phyloP scores from a whole-genome alignment of 2,888 invertebrate species.

The Cryptus viduatorius region DNA sequence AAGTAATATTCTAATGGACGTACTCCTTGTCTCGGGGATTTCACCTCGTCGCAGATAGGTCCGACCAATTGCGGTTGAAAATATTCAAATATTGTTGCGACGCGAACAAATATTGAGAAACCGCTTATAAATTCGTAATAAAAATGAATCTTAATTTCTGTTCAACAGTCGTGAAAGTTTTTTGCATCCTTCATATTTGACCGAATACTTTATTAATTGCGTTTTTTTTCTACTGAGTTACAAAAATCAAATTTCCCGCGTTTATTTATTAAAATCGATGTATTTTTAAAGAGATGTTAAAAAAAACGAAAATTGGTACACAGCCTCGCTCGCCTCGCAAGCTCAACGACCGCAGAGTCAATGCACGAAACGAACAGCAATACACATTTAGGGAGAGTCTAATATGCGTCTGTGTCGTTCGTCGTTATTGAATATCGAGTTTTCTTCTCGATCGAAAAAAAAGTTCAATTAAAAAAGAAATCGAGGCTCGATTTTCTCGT shows the following conservation, averaged over 20 bases:
- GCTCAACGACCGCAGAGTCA: constrained; percentile 76
- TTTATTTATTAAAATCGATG: not conserved
- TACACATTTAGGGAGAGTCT: constrained; percentile 72
- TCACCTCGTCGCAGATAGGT: constrained; percentile 1
- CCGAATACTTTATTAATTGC: not conserved
- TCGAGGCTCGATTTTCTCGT: constrained; percentile 54
- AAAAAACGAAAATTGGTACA: not conserved
- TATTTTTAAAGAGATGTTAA: not conserved
- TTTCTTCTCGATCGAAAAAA: constrained; percentile 29
- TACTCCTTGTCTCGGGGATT: constrained; percentile 19
- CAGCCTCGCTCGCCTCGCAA: constrained; percentile 67
- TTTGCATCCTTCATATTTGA: not conserved
- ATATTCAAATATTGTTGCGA: too few relatives aligned
- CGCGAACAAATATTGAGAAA: too few relatives aligned
- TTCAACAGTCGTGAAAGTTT: not conserved
- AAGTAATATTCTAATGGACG: constrained; percentile 66
- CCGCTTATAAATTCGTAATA: too few relatives aligned
- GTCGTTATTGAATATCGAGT: constrained; percentile 52
- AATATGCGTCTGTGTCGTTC: constrained; percentile 65
- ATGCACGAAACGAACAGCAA: constrained; percentile 80
- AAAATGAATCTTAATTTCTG: too few relatives aligned
- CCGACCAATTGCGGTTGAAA: not conserved
- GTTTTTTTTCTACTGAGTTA: not conserved
- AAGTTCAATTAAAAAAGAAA: constrained; percentile 45
- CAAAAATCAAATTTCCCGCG: not conserved